Base-by-base conservation (phyloP, 2,113 vertebrate genomes). In the Trogon melanurus region DNA sequence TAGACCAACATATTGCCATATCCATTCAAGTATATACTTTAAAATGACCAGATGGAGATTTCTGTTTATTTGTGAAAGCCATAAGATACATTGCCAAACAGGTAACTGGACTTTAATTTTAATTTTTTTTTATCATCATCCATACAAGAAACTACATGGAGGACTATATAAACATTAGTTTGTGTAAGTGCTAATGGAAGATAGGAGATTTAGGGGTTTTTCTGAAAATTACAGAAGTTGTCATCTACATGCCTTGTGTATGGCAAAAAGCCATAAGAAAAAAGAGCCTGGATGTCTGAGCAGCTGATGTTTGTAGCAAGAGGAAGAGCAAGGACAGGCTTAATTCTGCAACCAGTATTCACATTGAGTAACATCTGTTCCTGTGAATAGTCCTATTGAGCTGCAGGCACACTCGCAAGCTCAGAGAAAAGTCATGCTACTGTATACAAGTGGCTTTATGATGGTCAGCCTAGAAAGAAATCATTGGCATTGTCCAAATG, bases 351-450 rank as follows among this genome's bases (percentile, higher is more conserved):
- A 84, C 82, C 72, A 88, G 90, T 67, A 71, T 76, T 96, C 95
- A 84, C 95, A 89, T 60, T 16, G 92, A 84, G 72, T 88, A 97
- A 95, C 95, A 96, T 96, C 96, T 97, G 95, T 94, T 96, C 90
- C 11, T 93, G 79, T 97, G 90, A 96, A 96, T 95, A 84, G 92
- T 93, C 76, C 95, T 88, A 84, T 96, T 97, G 95, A 96, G 75
- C 83, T 89, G 57, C 72, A 92, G 90, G 66, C 85, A n/a, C 53
- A 57, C 79, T 89, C 75, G n/a, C 60, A 19, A 67, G 75, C 90
- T 73, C 89, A n/a, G 70, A 82, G 80, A 65, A 96, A 95, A 94
- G 56, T 57, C 48, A 38, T 64, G 79, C 79, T 90, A 64, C 88
- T 83, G 75, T 84, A 23, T 62, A 57, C 61, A 84, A 94, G 72